Evolutionary conservation across 1,140 invertebrate species (phyloP).

Genomic region (Apis dorsata): DNA sequence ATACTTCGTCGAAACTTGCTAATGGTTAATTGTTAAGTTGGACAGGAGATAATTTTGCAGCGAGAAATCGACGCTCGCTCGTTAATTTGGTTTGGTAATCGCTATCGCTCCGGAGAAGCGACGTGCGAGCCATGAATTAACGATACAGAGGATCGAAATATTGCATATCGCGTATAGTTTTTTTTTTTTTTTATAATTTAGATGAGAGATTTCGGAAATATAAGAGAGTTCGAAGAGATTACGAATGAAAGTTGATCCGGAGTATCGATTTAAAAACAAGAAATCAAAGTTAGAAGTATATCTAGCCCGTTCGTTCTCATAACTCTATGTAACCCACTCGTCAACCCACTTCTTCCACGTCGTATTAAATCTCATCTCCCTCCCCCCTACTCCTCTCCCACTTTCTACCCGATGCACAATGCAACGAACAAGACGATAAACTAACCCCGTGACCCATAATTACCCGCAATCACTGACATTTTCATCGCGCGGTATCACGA

Average conservation of each 20-base stretch:
- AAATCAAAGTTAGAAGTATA: no score
- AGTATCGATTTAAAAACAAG: no score
- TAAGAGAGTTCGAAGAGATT: no score
- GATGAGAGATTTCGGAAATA: no score
- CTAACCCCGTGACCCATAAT: not conserved
- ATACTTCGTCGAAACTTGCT: not conserved
- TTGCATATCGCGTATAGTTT: no score
- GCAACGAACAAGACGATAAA: not conserved
- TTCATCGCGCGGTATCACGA: not conserved
- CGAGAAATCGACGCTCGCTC: not conserved
- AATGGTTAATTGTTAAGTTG: not conserved
- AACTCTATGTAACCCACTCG: not conserved
- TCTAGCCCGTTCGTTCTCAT: not conserved
- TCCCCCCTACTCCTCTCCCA: no score
- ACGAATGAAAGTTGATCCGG: no score
- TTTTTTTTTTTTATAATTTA: no score
- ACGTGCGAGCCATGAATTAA: not conserved
- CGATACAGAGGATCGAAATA: not conserved
- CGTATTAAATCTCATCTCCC: not conserved
- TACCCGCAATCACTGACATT: not conserved
- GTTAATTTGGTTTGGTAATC: conserved; percentile 5
- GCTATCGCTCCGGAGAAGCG: not conserved
- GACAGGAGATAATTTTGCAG: not conserved
- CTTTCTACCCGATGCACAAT: not conserved
- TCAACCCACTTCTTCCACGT: not conserved